Base-by-base conservation (phyloP, 1,140 invertebrate genomes). In the Scaptomyza graminum region DNA sequence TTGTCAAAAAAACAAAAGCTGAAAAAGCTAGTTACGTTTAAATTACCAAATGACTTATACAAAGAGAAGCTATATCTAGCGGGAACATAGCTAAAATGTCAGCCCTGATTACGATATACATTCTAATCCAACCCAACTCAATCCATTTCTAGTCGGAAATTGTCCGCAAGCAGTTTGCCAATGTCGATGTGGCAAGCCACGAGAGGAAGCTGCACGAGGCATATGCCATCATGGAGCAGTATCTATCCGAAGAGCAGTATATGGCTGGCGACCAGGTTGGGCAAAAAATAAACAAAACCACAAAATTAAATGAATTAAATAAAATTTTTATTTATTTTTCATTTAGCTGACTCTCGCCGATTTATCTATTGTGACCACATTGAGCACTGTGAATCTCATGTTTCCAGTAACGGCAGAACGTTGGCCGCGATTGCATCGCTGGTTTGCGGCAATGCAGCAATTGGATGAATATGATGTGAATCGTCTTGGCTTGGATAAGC, bases 381-480 rank as follows among this genome's bases (percentile, higher is more conserved):
- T 90, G 67, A 91, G 90, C 54, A 91, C 90, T 13, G 90, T 91
- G 59, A 74, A 90, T 84, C 87, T 91, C 76, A 89, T 91, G 78
- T 91, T 91, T 91, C 87, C 83, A 18, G 74, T 91, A 47, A 43
- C 59, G 12, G 37, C 52, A n/a, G 25, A 28, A 16, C 72, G 80
- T 13, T 91, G 87, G 82, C 90, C 90, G 43, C 75, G 55, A 15
- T 49, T 91, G 49, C 67, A 66, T 16, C 59, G 56, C 41, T 91
- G 90, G 90, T 82, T 90, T 56, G 56, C 73, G 56, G 39, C 67
- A 47, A 90, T 91, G 90, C 78, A 81, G 71, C 65, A 83, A 59
- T 63, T 90, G 75, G 75, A 74, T 31, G 73, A 63, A 50, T 91
- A 90, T 60, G 44, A 69, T 39, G 69, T 43, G 34, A 91, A 91